These are phyloP conservation scores for Rhadinocentrus ornatus DNA, from an alignment of 2,797 vertebrate genomes.

Conservation along the genomic window DNA sequence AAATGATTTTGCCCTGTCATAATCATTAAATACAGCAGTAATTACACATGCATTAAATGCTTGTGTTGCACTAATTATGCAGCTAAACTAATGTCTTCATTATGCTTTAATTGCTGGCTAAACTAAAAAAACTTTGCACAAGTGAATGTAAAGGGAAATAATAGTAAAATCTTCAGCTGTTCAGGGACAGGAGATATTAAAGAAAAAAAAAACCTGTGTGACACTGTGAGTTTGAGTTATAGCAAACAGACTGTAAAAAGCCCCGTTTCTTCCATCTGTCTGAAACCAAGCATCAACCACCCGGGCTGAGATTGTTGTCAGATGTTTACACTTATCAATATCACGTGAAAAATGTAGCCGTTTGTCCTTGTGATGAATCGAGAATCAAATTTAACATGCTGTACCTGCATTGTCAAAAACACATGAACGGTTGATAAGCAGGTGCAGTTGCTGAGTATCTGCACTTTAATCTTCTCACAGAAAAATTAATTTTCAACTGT, in stretches of 20 bases:
- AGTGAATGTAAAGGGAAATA: conserved; percentile 16
- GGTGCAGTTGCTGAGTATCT: conserved; percentile 14
- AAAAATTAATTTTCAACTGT: no score
- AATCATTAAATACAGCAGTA: conserved; percentile 38
- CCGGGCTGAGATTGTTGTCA: conserved; percentile 55
- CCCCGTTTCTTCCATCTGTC: conserved; percentile 31
- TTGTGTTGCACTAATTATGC: conserved; percentile 59
- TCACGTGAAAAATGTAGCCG: conserved; percentile 19
- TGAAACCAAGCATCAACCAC: conserved; percentile 27
- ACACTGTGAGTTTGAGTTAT: conserved; percentile 30
- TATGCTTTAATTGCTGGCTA: conserved; percentile 59
- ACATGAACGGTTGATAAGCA: conserved; percentile 7
- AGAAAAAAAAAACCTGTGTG: neutral
- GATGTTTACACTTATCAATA: conserved; percentile 52
- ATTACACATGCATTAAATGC: conserved; percentile 63
- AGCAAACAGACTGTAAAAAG: conserved; percentile 9
- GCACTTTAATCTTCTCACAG: no score
- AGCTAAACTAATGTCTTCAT: conserved; percentile 61
- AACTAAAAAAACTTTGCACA: conserved; percentile 25
- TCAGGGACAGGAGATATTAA: no score
- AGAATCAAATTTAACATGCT: no score
- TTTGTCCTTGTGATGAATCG: no score
- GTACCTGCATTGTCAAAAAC: conserved; percentile 25
- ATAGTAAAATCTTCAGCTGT: neutral
- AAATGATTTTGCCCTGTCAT: conserved; percentile 33